phyloP scores from a whole-genome alignment of 1,140 invertebrate genomes.

The Phenacoccus solenopsis region DNA sequence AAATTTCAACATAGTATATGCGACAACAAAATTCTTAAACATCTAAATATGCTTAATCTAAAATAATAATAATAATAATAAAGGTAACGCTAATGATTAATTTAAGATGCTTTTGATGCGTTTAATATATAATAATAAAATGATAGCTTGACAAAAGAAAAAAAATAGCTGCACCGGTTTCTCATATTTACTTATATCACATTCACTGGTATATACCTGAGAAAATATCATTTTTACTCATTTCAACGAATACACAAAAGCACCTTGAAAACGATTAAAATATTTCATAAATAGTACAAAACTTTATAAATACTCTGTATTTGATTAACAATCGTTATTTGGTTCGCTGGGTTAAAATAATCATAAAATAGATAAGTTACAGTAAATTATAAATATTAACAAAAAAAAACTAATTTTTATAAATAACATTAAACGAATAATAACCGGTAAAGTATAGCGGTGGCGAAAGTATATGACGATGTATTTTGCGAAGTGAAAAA shows the following conservation, averaged over 20 bases:
- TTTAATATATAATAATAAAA: background rate
- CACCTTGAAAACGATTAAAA: background rate
- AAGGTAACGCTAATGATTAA: background rate
- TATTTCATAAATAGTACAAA: background rate
- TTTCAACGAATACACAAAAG: background rate
- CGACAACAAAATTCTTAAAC: too few species aligned
- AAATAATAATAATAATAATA: background rate
- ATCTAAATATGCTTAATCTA: background rate
- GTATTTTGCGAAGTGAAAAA: background rate
- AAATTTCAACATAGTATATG: too few species aligned
- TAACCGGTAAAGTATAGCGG: too few species aligned
- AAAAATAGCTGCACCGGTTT: background rate
- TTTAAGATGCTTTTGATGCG: background rate
- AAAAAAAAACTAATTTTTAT: background rate
- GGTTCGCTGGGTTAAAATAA: background rate
- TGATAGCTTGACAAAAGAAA: too few species aligned
- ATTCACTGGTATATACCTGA: background rate
- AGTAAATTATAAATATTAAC: background rate
- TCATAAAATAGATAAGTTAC: background rate
- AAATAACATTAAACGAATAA: too few species aligned
- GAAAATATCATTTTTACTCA: background rate
- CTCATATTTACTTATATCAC: background rate
- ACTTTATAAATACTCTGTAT: background rate
- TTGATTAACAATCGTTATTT: background rate
- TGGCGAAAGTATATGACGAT: too few species aligned